phyloP scores from a whole-genome alignment of 2,797 vertebrate genomes.

The Carduelis carduelis region DNA sequence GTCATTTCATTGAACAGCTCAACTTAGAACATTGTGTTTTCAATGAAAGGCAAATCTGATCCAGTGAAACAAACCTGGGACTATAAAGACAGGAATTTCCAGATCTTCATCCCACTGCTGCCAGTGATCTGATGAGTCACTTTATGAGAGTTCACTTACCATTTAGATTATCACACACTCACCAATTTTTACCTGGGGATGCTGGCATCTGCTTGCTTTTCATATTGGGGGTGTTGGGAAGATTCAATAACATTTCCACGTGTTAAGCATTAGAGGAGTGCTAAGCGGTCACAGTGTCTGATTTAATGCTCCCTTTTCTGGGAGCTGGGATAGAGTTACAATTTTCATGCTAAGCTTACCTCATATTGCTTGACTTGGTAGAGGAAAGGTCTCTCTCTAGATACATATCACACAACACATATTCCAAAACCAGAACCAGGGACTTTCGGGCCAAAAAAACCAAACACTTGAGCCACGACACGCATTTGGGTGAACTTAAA shows the following conservation, averaged over 20 bases:
- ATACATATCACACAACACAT: neutral
- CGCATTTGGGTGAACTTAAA: neutral
- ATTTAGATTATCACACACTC: neutral
- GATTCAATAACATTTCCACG: neutral
- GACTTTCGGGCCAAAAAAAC: neutral
- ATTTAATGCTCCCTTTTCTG: slow-evolving; percentile 39
- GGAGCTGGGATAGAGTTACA: slow-evolving; percentile 7
- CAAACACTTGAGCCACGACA: neutral
- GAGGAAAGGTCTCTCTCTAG: slow-evolving; percentile 16
- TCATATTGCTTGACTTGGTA: neutral
- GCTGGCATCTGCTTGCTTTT: neutral
- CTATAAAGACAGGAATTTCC: neutral
- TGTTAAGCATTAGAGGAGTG: slow-evolving; percentile 3
- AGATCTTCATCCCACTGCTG: neutral
- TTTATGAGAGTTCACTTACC: neutral
- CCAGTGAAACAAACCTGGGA: neutral
- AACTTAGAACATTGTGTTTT: neutral
- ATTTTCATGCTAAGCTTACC: slow-evolving; percentile 16
- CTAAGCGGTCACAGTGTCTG: neutral
- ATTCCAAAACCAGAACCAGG: neutral
- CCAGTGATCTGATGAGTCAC: neutral
- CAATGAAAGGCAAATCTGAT: neutral
- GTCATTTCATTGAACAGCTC: neutral
- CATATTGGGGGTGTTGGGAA: neutral
- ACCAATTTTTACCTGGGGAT: neutral